Evolutionary conservation across 2,113 vertebrate genomes (phyloP).

Genomic region (Corythoichthys haematopterus): DNA sequence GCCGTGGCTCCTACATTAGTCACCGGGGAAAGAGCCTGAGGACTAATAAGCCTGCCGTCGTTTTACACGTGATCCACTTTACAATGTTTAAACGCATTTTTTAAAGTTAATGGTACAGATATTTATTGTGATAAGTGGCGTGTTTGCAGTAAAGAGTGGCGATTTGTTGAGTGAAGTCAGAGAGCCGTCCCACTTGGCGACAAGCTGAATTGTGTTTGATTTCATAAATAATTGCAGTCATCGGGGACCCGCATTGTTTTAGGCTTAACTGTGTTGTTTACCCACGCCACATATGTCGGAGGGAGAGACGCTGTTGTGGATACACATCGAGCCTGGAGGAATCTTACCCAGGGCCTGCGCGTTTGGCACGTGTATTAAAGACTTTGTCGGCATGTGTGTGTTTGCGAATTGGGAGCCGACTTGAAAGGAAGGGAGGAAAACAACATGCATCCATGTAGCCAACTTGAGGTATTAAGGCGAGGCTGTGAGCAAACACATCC

Average conservation of each 20-base stretch:
- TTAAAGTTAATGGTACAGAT: background rate
- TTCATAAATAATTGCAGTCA: constrained; percentile 80
- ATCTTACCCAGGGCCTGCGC: constrained; percentile 61
- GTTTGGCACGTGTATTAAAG: constrained; percentile 69
- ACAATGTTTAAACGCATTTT: constrained; percentile 1
- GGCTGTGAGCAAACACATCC: constrained; percentile 68
- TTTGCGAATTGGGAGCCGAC: constrained; percentile 38
- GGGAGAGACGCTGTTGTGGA: constrained; percentile 67
- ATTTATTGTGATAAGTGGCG: background rate
- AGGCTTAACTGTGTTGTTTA: constrained; percentile 75
- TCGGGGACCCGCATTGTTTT: constrained; percentile 73
- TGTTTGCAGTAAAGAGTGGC: constrained; percentile 19
- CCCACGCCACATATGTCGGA: constrained; percentile 72
- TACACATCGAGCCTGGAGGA: constrained; percentile 69
- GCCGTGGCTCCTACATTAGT: constrained; percentile 33
- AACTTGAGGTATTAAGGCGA: constrained; percentile 62
- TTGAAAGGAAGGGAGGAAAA: constrained; percentile 63
- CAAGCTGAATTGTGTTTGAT: constrained; percentile 73
- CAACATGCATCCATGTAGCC: constrained; percentile 50
- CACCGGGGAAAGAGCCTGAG: constrained; percentile 13
- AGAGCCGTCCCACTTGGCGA: constrained; percentile 70
- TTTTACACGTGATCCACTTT: constrained; percentile 49
- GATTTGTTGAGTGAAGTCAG: constrained; percentile 54
- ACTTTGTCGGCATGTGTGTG: constrained; percentile 36
- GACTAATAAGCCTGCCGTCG: background rate